A percentile compares a stretch with the other conserved stretches of the same genome.
phyloP scores from a whole-genome alignment of 2,113 vertebrate species.

The Odontesthes bonariensis region DNA sequence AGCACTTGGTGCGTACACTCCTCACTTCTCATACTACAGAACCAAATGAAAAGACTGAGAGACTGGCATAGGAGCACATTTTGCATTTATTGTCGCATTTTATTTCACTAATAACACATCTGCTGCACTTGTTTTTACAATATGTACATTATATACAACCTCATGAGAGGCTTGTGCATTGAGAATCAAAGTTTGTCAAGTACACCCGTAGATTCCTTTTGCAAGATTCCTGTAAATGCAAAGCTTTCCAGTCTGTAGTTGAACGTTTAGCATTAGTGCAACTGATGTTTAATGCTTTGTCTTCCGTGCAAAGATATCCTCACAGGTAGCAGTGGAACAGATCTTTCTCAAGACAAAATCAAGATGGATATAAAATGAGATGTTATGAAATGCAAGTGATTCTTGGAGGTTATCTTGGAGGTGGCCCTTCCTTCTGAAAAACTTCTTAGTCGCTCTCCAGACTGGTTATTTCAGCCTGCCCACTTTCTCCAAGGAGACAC shows the following conservation, averaged over 20 bases:
- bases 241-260: background rate
- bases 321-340: too few relatives aligned
- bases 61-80: background rate
- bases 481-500: slow-evolving; percentile 87
- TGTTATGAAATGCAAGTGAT: slow-evolving; percentile 16
- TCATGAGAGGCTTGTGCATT: background rate
- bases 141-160: slow-evolving; percentile 64
- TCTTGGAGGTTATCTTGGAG: slow-evolving; percentile 24
- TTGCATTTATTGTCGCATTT: slow-evolving; percentile 43
- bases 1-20: slow-evolving; percentile 27
- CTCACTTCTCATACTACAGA: background rate
- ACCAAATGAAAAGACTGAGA: slow-evolving; percentile 28
- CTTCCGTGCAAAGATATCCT: background rate
- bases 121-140: slow-evolving; percentile 27
- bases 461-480: slow-evolving; percentile 89
- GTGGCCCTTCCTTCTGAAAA: slow-evolving; percentile 1
- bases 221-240: background rate
- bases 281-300: too few relatives aligned
- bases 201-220: too few relatives aligned
- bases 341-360: background rate
- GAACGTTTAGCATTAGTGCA: background rate
- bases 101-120: slow-evolving; percentile 29
- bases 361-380: background rate
- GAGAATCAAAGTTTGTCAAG: too few relatives aligned
- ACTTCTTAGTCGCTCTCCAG: slow-evolving; percentile 84